These are phyloP conservation scores for Polydrusus pterygomalis DNA, from an alignment of 2,888 invertebrate genomes.

Conservation along the genomic window DNA sequence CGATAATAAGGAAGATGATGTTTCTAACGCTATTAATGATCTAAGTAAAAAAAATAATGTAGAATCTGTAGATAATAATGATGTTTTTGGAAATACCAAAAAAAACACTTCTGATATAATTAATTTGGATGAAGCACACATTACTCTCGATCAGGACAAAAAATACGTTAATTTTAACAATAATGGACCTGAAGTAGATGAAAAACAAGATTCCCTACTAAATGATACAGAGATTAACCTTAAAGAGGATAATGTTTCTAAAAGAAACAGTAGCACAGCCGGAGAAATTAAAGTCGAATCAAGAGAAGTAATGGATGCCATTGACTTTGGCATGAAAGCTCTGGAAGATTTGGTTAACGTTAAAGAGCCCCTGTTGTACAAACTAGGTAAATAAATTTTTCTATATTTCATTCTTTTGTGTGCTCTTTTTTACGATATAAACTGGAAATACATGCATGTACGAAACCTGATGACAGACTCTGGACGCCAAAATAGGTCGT, in stretches of 20 bases:
- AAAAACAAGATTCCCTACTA: neutral
- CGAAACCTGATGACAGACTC: too few relatives aligned
- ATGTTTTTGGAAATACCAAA: neutral
- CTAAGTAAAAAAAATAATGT: neutral
- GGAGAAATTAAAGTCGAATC: slow-evolving; percentile 58
- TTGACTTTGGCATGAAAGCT: slow-evolving; percentile 79
- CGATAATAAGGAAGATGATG: neutral
- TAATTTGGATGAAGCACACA: too few relatives aligned
- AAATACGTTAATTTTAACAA: neutral
- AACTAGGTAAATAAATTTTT: slow-evolving; percentile 73
- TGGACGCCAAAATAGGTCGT: too few relatives aligned
- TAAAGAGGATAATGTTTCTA: slow-evolving; percentile 15
- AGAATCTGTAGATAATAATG: neutral
- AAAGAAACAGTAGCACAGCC: neutral
- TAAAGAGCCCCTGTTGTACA: slow-evolving; percentile 77
- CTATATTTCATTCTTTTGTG: too few relatives aligned
- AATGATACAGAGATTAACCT: neutral
- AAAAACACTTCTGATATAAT: too few relatives aligned
- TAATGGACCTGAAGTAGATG: neutral
- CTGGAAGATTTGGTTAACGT: slow-evolving; percentile 79
- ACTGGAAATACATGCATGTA: too few relatives aligned
- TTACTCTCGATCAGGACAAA: neutral
- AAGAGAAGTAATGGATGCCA: slow-evolving; percentile 78
- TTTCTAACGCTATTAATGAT: neutral
- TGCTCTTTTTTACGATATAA: too few relatives aligned